Percentiles rank a stretch among this genome's conserved stretches.
These are phyloP conservation scores for Trypoxylon attenuatum DNA, from an alignment of 2,888 invertebrate species.

Conservation along the genomic window DNA sequence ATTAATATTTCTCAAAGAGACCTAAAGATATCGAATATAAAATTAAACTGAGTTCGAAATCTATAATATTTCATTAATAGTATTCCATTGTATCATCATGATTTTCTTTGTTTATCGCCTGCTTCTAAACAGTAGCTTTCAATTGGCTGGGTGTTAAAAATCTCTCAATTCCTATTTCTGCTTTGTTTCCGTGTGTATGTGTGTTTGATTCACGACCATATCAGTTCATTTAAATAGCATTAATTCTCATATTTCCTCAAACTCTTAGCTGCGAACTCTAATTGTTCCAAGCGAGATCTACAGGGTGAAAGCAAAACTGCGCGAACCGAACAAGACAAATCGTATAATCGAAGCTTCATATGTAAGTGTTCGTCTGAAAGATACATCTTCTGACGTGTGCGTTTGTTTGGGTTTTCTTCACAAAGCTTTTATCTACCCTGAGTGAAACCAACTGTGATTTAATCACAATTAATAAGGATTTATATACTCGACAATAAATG, in stretches of 20 bases:
- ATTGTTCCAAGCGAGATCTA: conserved; percentile 55
- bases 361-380: conserved; percentile 59
- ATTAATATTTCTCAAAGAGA: too few species aligned
- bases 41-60: too few species aligned
- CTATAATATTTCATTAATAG: too few species aligned
- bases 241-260: conserved; percentile 37
- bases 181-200: neutral
- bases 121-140: too few species aligned
- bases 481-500: too few species aligned
- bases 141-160: conserved; percentile 1
- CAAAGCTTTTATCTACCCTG: too few species aligned
- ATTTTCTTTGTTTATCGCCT: too few species aligned
- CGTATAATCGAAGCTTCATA: conserved; percentile 58
- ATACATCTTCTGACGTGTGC: neutral
- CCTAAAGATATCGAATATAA: too few species aligned
- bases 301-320: conserved; percentile 55
- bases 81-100: too few species aligned
- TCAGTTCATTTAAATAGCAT: conserved; percentile 11
- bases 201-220: neutral
- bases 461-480: too few species aligned
- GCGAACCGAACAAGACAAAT: conserved; percentile 36
- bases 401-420: too few species aligned
- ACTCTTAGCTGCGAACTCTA: conserved; percentile 60
- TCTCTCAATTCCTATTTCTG: neutral
- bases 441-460: too few species aligned